phyloP scores from a whole-genome alignment of 2,113 vertebrate genomes.

The Ptyas mucosa region DNA sequence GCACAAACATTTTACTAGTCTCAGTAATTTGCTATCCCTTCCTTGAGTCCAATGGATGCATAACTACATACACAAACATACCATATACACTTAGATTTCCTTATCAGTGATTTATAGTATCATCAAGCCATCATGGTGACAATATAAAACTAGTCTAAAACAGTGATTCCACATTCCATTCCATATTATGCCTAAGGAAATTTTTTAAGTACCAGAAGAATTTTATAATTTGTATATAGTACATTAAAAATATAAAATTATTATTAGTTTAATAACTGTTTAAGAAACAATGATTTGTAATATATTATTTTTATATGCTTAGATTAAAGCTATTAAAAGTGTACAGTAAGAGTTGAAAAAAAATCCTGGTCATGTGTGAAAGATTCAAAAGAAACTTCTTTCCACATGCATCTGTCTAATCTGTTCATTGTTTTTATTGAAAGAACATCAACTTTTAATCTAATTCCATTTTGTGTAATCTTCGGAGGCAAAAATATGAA shows the following conservation, averaged over 20 bases:
- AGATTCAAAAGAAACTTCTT: conserved; percentile 13
- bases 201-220: not conserved
- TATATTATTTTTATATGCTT: not conserved
- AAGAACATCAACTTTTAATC: conserved; percentile 12
- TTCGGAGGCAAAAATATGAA: conserved; percentile 28
- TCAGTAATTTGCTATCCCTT: not conserved
- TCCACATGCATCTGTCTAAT: not conserved
- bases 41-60: not conserved
- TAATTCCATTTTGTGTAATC: conserved; percentile 25
- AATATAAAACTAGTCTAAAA: not conserved
- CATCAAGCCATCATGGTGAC: not conserved
- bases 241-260: not conserved
- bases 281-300: not conserved
- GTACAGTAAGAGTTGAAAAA: not conserved
- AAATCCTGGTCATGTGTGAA: not conserved
- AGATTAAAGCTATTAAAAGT: not conserved
- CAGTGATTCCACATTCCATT: not conserved
- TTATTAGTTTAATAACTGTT: not conserved
- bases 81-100: not conserved
- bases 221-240: not conserved
- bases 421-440: not conserved
- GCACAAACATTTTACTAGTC: not conserved
- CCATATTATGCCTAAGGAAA: not conserved
- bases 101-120: not conserved
- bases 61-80: not conserved